phyloP scores from a whole-genome alignment of 2,888 invertebrate species.

The Andricus curvator region DNA sequence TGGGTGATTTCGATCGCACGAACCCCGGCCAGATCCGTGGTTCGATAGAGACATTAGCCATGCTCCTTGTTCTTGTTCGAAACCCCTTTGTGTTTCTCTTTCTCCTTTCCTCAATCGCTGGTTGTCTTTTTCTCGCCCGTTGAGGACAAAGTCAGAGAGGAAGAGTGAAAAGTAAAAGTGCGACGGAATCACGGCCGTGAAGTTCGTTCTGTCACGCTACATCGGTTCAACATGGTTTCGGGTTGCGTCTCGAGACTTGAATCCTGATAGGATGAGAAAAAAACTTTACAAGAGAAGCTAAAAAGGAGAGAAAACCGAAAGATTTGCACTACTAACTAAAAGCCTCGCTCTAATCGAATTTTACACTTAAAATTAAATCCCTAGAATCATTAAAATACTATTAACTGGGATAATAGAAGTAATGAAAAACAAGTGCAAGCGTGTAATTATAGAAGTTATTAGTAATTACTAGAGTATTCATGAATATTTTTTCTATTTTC shows the following conservation, averaged over 20 bases:
- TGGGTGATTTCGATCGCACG: slow-evolving; percentile 47
- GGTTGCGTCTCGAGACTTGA: not conserved
- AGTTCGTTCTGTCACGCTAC: slow-evolving; percentile 42
- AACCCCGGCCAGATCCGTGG: slow-evolving; percentile 52
- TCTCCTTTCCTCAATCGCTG: slow-evolving; percentile 41
- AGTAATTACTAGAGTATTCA: too few relatives aligned
- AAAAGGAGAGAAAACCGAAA: not conserved
- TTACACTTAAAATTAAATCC: not conserved
- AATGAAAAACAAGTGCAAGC: too few relatives aligned
- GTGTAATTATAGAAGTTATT: too few relatives aligned
- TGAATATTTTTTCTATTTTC: too few relatives aligned
- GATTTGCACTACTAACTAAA: slow-evolving; percentile 29
- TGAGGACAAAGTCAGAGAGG: slow-evolving; percentile 26
- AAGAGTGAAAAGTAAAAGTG: slow-evolving; percentile 43
- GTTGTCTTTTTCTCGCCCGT: slow-evolving; percentile 41
- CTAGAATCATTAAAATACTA: not conserved
- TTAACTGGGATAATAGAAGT: too few relatives aligned
- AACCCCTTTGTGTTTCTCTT: slow-evolving; percentile 55
- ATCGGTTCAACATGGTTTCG: not conserved
- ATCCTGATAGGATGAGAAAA: not conserved
- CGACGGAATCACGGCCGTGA: slow-evolving; percentile 53
- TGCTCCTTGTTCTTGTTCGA: slow-evolving; percentile 63
- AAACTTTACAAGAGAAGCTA: not conserved
- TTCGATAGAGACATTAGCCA: slow-evolving; percentile 65
- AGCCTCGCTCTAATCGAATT: slow-evolving; percentile 30